phyloP scores from a whole-genome alignment of 2,113 vertebrate species.

The Lethenteron reissneri region DNA sequence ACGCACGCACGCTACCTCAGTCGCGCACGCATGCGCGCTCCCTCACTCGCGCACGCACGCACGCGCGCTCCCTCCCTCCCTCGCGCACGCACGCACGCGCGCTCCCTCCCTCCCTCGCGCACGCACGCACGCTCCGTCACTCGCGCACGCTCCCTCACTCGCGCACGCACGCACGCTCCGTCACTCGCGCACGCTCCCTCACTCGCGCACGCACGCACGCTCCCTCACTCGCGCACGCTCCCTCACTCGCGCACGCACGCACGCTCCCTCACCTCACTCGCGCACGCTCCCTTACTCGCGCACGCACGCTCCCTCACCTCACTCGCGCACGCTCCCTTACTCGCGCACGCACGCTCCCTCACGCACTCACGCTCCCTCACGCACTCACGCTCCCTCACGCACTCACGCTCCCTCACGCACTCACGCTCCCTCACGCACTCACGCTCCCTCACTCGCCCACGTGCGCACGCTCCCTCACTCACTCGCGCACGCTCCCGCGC shows the following conservation, averaged over 20 bases:
- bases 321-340: too few species aligned
- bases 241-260: too few species aligned
- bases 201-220: too few species aligned
- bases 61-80: not conserved
- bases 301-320: not conserved
- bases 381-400: not conserved
- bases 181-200: not conserved
- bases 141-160: too few species aligned
- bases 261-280: too few species aligned
- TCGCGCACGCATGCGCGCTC: rapidly evolving
- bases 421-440: not conserved
- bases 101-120: not conserved
- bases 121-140: not conserved
- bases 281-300: not conserved
- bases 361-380: not conserved
- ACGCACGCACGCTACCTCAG: not conserved
- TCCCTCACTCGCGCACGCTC: not conserved
- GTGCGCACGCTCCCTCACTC: not conserved
- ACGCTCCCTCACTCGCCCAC: not conserved
- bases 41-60: too few species aligned
- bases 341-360: not conserved
- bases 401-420: not conserved
- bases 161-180: not conserved
- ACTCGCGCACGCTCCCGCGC: too few species aligned
- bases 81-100: not conserved